Conservation (phyloP, 2,113 vertebrate genomes). For the Mesitornis unicolor region DNA sequence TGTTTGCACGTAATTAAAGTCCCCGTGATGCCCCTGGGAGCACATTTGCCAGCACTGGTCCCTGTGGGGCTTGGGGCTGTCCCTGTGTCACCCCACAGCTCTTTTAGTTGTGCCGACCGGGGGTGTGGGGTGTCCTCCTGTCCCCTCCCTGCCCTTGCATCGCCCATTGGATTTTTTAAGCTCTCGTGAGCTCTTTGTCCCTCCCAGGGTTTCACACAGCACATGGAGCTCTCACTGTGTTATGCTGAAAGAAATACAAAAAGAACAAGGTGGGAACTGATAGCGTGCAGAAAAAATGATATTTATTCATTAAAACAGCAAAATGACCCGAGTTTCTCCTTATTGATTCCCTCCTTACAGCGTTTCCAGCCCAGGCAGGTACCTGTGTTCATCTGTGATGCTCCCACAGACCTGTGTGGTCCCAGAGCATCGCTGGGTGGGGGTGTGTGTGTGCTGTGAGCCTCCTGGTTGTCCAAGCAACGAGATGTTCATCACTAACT, state of each 20-base stretch:
- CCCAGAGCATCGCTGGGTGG: neutral
- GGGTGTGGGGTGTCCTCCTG: neutral
- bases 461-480: constrained; percentile 51
- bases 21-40: rapidly evolving
- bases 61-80: neutral
- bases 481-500: neutral
- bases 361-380: neutral
- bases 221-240: rapidly evolving
- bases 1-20: neutral
- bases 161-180: neutral
- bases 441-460: rapidly evolving
- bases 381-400: neutral
- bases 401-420: neutral
- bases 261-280: neutral
- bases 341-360: neutral
- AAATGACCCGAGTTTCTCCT: neutral
- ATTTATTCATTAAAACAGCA: neutral
- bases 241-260: neutral
- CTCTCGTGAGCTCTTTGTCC: neutral
- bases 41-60: rapidly evolving
- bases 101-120: neutral
- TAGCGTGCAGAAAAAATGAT: neutral
- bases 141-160: neutral
- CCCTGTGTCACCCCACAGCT: neutral
- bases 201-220: neutral